Conservation (phyloP, 2,797 vertebrate genomes). For the Gallirallus australis region DNA sequence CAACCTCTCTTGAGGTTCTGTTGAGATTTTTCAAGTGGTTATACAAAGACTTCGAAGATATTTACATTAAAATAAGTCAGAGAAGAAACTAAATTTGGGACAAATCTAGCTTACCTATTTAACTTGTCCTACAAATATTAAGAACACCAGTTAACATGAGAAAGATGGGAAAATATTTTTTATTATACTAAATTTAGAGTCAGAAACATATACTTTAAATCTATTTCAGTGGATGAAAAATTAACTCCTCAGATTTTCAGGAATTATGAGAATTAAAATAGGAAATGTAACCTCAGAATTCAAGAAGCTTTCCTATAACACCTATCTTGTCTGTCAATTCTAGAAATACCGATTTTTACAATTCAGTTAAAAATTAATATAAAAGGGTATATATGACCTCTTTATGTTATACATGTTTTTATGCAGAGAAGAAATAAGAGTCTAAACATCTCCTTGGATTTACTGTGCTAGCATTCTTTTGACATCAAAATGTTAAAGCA, state of each 20-base stretch:
- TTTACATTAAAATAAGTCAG: conserved; percentile 22
- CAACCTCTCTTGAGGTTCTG: neutral
- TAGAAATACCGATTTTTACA: neutral
- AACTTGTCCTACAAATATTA: neutral
- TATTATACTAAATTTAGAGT: neutral
- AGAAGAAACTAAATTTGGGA: neutral
- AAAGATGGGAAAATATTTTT: neutral
- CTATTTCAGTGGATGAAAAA: neutral
- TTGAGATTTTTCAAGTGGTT: conserved; percentile 53
- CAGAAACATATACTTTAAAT: neutral
- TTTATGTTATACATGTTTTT: neutral
- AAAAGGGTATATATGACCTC: neutral
- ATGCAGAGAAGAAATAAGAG: neutral
- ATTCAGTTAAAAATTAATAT: neutral
- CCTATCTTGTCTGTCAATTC: neutral
- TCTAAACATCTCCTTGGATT: neutral
- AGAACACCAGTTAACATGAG: neutral
- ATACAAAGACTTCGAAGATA: conserved; percentile 7
- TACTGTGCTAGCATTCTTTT: neutral
- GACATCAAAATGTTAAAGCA: neutral
- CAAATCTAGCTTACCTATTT: neutral
- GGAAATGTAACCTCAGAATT: neutral
- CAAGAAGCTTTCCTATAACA: neutral
- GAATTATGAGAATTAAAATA: neutral
- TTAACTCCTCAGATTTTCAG: neutral